Evolutionary conservation across 2,888 invertebrate species (phyloP).

Genomic region (Asteroscopus sphinx): DNA sequence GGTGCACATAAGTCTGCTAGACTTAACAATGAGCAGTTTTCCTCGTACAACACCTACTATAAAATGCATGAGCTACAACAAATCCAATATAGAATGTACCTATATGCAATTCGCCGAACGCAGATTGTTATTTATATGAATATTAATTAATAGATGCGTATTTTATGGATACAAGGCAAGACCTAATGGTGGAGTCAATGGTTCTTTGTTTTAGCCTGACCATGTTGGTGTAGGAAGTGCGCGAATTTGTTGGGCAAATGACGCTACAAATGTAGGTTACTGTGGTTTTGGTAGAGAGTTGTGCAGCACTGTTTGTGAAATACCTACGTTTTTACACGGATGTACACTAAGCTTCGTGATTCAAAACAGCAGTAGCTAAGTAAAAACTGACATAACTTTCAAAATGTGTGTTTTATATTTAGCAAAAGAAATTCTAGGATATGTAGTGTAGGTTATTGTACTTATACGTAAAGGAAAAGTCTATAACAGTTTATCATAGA

Average conservation of each 20-base stretch:
- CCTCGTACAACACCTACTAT: constrained; percentile 68
- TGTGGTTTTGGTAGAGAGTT: constrained; percentile 51
- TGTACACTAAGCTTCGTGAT: constrained; percentile 7
- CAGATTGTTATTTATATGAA: constrained; percentile 77
- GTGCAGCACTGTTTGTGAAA: constrained; percentile 32
- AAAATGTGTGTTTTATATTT: constrained; percentile 11
- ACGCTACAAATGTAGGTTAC: constrained; percentile 55
- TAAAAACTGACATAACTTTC: constrained; percentile 8
- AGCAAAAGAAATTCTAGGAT: not conserved
- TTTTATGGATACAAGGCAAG: constrained; percentile 65
- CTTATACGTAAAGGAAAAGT: constrained; percentile 14
- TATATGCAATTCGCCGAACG: constrained; percentile 80
- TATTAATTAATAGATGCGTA: constrained; percentile 73
- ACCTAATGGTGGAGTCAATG: constrained; percentile 66
- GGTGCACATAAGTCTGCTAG: constrained; percentile 42
- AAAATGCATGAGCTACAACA: constrained; percentile 78
- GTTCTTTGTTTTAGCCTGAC: constrained; percentile 71
- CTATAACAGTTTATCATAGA: constrained; percentile 26
- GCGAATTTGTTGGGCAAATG: constrained; percentile 49
- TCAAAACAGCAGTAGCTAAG: not conserved
- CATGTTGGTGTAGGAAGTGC: constrained; percentile 68
- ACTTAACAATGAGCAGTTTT: constrained; percentile 76
- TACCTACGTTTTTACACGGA: constrained; percentile 14
- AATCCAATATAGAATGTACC: constrained; percentile 78
- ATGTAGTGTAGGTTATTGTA: too few species aligned